These are phyloP conservation scores for Tetragonula clypearis DNA, from an alignment of 1,140 invertebrate genomes.

Conservation along the genomic window DNA sequence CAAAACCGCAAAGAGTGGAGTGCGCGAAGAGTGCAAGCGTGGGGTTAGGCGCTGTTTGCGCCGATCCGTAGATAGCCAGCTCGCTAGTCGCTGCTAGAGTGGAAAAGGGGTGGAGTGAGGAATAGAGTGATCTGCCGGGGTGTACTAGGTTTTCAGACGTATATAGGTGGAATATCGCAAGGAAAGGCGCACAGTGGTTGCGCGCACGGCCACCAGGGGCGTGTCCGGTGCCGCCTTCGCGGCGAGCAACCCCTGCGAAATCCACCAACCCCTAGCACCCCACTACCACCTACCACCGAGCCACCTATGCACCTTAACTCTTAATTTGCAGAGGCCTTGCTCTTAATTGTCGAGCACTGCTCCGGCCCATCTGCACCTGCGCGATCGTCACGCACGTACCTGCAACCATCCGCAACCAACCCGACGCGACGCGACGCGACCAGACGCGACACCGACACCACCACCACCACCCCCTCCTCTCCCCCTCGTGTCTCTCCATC, in stretches of 20 bases:
- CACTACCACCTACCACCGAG: constrained; percentile 56
- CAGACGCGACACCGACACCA: constrained; percentile 15
- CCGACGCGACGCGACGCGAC: constrained; percentile 40
- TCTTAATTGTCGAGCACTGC: constrained; percentile 72
- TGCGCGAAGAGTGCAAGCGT: constrained; percentile 40
- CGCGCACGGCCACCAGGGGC: constrained; percentile 76
- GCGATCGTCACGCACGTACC: constrained; percentile 51
- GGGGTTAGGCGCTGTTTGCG: constrained; percentile 56
- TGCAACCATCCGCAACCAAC: constrained; percentile 58
- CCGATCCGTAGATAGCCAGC: constrained; percentile 56
- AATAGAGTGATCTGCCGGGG: constrained; percentile 70
- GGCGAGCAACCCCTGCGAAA: constrained; percentile 66
- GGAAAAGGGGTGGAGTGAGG: constrained; percentile 63
- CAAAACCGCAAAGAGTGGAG: constrained; percentile 52
- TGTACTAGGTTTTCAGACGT: constrained; percentile 68
- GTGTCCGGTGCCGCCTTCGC: constrained; percentile 78
- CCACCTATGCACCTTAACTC: constrained; percentile 77
- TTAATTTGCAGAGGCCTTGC: constrained; percentile 73
- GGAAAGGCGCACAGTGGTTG: constrained; percentile 76
- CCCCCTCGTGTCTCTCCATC: background rate
- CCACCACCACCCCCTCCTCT: background rate
- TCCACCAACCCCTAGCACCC: constrained; percentile 69
- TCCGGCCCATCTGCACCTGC: constrained; percentile 68
- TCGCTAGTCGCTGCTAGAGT: constrained; percentile 47
- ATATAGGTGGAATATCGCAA: constrained; percentile 72